Percentiles rank a stretch among this genome's conserved stretches.
These are phyloP conservation scores for Carassius carassius DNA, from an alignment of 2,113 vertebrate species.

Conservation along the genomic window DNA sequence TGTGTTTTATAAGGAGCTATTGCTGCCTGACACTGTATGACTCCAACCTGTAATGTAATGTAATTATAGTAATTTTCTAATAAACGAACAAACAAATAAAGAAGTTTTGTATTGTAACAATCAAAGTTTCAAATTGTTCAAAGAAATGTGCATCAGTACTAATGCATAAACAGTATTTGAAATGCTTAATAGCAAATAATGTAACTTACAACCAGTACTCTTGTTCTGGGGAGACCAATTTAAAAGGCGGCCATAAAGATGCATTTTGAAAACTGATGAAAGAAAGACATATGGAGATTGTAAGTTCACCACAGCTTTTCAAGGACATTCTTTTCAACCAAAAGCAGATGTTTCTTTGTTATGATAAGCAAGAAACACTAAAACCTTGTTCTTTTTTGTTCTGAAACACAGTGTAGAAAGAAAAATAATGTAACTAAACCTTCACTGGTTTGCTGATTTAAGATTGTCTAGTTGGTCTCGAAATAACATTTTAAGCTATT, in stretches of 20 bases:
- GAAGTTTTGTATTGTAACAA: neutral
- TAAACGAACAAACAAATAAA: too few relatives aligned
- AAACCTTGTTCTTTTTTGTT: neutral
- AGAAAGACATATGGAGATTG: constrained; percentile 25
- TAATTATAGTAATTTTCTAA: neutral
- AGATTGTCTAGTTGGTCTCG: neutral
- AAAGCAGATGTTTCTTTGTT: neutral
- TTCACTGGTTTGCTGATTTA: neutral
- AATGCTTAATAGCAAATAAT: neutral
- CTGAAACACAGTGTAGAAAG: neutral
- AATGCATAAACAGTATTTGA: constrained; percentile 8
- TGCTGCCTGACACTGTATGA: neutral
- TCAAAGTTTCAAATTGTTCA: neutral
- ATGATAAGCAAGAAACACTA: neutral
- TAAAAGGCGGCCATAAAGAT: rapidly evolving
- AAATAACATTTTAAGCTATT: neutral
- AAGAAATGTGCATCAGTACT: neutral
- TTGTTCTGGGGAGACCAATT: constrained; percentile 52
- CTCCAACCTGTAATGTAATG: neutral
- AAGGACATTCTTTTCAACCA: neutral
- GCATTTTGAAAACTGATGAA: constrained; percentile 36
- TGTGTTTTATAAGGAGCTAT: neutral
- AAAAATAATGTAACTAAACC: neutral
- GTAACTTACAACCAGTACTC: constrained; percentile 75
- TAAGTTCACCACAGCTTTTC: neutral